Conservation (phyloP, 2,797 vertebrate genomes). For the Chanos chanos region DNA sequence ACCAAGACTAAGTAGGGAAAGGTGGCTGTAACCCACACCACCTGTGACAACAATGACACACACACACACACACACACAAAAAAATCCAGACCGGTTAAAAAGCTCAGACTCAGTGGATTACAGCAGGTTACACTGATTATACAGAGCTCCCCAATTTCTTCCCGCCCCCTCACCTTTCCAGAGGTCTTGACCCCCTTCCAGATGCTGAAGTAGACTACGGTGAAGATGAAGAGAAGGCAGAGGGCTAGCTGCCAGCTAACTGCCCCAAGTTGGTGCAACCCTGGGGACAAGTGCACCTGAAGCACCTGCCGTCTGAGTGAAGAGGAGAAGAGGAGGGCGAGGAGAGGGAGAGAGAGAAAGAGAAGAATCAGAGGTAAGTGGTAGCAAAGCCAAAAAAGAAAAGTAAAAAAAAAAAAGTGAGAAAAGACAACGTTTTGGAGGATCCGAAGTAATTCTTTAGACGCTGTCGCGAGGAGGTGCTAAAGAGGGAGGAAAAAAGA, state of each 20-base stretch:
- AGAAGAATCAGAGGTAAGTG: background rate
- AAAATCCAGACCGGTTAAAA: background rate
- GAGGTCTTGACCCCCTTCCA: slow-evolving; percentile 99
- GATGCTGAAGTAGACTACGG: slow-evolving; percentile 96
- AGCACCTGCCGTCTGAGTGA: slow-evolving; percentile 86
- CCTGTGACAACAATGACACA: too few relatives aligned
- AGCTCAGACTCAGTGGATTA: background rate
- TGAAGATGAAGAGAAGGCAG: slow-evolving; percentile 93
- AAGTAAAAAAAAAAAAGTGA: background rate
- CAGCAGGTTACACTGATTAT: background rate
- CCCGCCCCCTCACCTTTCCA: slow-evolving; percentile 82
- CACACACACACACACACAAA: too few relatives aligned
- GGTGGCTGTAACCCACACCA: slow-evolving; percentile 98
- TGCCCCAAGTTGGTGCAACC: slow-evolving; percentile 89
- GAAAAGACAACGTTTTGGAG: too few relatives aligned
- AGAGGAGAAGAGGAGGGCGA: slow-evolving; percentile 14
- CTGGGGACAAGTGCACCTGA: slow-evolving; percentile 86
- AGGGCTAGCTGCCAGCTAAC: slow-evolving; percentile 94
- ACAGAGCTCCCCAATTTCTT: background rate
- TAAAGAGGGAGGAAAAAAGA: background rate
- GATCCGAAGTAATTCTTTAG: too few relatives aligned
- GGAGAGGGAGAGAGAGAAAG: background rate
- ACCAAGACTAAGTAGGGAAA: slow-evolving; percentile 92
- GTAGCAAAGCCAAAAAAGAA: background rate
- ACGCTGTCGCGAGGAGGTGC: background rate